phyloP scores from a whole-genome alignment of 2,888 invertebrate species.

The Epicampocera succincta region DNA sequence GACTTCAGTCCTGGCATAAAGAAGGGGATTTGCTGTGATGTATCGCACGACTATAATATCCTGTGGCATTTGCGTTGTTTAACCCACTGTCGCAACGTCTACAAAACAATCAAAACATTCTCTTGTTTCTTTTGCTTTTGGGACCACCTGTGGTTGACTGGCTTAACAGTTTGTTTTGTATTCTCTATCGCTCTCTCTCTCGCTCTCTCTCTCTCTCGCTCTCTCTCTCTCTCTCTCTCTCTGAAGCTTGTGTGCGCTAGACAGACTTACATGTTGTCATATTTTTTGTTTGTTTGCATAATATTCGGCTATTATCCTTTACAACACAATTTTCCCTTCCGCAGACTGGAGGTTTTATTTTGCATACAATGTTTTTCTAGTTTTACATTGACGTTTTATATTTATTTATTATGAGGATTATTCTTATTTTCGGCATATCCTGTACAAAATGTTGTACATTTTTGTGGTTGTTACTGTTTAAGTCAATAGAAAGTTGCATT shows the following conservation, averaged over 20 bases:
- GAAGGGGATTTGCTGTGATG: too few species aligned
- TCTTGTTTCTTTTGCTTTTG: background rate
- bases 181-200: background rate
- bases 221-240: background rate
- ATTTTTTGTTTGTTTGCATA: slow-evolving; percentile 12
- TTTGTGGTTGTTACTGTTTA: slow-evolving; percentile 26
- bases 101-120: too few species aligned
- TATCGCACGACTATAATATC: too few species aligned
- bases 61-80: too few species aligned
- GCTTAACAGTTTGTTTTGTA: slow-evolving; percentile 7
- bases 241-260: background rate
- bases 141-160: slow-evolving; percentile 8
- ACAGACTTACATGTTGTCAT: slow-evolving; percentile 3
- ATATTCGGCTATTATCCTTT: slow-evolving; percentile 16
- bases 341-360: too few species aligned
- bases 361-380: background rate
- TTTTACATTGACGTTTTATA: background rate
- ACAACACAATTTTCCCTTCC: background rate
- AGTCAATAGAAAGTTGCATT: background rate
- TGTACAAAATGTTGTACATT: background rate
- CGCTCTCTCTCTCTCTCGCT: background rate
- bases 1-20: background rate
- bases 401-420: slow-evolving; percentile 20
- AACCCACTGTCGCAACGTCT: too few species aligned
- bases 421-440: background rate